phyloP scores from a whole-genome alignment of 2,797 vertebrate genomes.

The Phrynocephalus vlangalii region DNA sequence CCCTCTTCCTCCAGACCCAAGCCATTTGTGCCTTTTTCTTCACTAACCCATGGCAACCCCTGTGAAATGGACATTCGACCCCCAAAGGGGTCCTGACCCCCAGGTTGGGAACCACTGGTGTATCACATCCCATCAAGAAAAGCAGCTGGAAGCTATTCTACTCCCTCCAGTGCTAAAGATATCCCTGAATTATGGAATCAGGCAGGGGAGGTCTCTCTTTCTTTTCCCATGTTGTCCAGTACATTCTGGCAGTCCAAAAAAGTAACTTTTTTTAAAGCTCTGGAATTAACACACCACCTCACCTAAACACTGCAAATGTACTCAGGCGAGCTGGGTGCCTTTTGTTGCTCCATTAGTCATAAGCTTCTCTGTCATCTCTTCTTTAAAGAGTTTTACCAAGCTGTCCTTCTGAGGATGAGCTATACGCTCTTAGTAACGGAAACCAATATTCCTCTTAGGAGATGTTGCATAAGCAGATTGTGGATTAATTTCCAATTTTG shows the following conservation, averaged over 20 bases:
- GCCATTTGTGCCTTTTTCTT: too few species aligned
- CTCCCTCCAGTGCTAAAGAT: too few species aligned
- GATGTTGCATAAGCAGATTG: conserved; percentile 52
- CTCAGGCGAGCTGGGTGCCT: conserved; percentile 50
- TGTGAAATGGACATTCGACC: too few species aligned
- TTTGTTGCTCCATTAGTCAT: conserved; percentile 53
- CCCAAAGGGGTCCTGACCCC: too few species aligned
- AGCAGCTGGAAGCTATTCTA: conserved; percentile 41
- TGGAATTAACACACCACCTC: conserved; percentile 47
- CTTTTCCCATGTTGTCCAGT: too few species aligned
- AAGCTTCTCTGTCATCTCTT: conserved; percentile 61
- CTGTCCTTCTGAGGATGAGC: conserved; percentile 55
- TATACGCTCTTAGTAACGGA: conserved; percentile 53
- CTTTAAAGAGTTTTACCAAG: conserved; percentile 64
- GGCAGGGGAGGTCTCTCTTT: conserved; percentile 17
- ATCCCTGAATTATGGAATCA: conserved; percentile 47
- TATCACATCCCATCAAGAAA: too few species aligned
- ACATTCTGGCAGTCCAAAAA: not conserved
- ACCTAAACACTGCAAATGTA: conserved; percentile 53
- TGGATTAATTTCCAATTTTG: conserved; percentile 45
- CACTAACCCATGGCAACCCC: too few species aligned
- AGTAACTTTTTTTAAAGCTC: not conserved
- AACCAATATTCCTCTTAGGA: conserved; percentile 62
- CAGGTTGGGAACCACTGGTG: too few species aligned
- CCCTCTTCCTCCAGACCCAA: too few species aligned